Evolutionary conservation across 2,113 vertebrate species (phyloP), one percentile per base, ranked within the genome.

Genomic region (Misgurnus mizolepis): DNA sequence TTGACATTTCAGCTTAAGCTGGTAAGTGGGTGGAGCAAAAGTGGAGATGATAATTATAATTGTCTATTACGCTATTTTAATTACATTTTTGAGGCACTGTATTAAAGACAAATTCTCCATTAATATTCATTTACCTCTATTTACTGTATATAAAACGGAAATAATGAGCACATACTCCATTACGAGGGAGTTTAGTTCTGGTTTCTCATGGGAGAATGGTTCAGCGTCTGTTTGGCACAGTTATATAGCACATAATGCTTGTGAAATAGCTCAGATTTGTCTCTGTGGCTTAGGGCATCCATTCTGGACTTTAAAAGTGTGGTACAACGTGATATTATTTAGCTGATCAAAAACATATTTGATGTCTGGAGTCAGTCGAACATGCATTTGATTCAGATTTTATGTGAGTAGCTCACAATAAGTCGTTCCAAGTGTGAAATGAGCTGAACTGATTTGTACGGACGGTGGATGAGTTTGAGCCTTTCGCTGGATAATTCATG

Each of bases 81-180:
- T 76, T 70, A 71, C 41, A 78, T 41, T 78, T 55, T 49, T 62
- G 15, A 6, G 45, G 41, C 47, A 5, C 40, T 67, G 72, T 66
- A 73, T 50, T 72, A 66, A 76, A 84, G 41, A 8, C 66, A 79
- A 82, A 68, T 75, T 49, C 66, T 17, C 45, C 34, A 79, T 84
- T 74, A 82, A 82, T 79, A 84, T 82, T 75, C 58, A 79, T 76
- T 67, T 56, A 49, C 55, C 66, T 75, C 78, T 84, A 50, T 81
- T 84, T 84, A 75, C 69, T 67, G 55, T 34, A 34, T 34, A 3
- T 34, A 73, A 58, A 81, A 65, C 67, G 49, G 67, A 75, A 81
- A 80, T 78, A 81, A 79, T 70, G 69, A 81, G 64, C 50, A 66
- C 47, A 27, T 67, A n/a, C 50, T 73, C 82, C 66, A 39, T 78